Evolutionary conservation across 2,113 vertebrate species (phyloP), one percentile per base, ranked within the genome.

Genomic region (Sorex fumeus): DNA sequence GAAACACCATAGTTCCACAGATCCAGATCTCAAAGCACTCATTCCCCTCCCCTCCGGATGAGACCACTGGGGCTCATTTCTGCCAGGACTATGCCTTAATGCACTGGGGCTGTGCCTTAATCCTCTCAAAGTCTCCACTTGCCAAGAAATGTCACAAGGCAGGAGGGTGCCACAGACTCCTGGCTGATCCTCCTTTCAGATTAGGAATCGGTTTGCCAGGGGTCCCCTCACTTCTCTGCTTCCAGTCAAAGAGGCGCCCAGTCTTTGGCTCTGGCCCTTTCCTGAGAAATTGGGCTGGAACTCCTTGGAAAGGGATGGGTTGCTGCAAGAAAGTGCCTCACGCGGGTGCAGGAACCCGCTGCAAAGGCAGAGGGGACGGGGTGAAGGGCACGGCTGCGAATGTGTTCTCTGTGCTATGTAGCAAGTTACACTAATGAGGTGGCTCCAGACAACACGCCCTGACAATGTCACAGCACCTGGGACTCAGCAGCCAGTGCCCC

Each of bases 1-100:
- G 96, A 96, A 96, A 89, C 89, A 74, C 64, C 91, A 87, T 97
- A 91, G 93, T 96, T 96, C 95, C 0, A 3, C 86, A 96, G 97
- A 97, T 96, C 96, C 95, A 25, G 62, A 69, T 90, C 47, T 72
- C 86, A 60, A 32, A 79, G n/a, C 6, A 8, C 23, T 57, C 36
- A n/a, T n/a, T 53, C 50, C 32, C 60, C 40, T 87, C 28, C 60
- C 50, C 9, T 2, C 75, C n/a, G 11, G 12, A 21, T 43, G 7
- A 27, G 23, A 66, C 78, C 72, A 66, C 30, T 15, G 23, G 67
- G 79, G 43, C 50, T 27, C 67, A 34, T 57, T 84, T 85, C 77
- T 90, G 60, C 77, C 19, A 30, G 45, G 30, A 72, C 43, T 34
- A n/a, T 6, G 50, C 57, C 74, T 89, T n/a, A n/a, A 16, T 13